Conservation (phyloP, 2,797 vertebrate genomes). For the Lagorchestes hirsutus region DNA sequence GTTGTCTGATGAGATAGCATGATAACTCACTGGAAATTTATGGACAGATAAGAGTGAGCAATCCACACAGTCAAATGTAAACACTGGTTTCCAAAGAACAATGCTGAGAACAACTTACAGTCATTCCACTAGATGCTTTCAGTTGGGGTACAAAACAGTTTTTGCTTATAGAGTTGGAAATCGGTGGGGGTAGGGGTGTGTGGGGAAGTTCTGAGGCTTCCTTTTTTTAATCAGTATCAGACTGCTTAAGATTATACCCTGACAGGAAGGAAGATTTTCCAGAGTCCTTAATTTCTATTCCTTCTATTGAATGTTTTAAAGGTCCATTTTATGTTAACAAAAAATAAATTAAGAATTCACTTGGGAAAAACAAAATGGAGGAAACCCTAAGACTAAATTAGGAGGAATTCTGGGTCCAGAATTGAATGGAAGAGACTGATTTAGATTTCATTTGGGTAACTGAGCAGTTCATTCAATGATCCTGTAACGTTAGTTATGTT, state of each 20-base stretch:
- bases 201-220: neutral
- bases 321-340: neutral
- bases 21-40: neutral
- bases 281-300: neutral
- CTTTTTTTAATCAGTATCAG: neutral
- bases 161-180: neutral
- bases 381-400: neutral
- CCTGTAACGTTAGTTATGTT: too few species aligned
- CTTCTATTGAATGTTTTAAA: neutral
- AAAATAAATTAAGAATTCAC: neutral
- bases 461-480: neutral
- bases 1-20: conserved; percentile 3
- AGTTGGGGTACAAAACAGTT: neutral
- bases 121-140: fast-evolving
- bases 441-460: neutral
- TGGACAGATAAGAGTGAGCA: conserved; percentile 6
- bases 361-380: neutral
- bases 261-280: neutral
- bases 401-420: neutral
- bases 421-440: neutral
- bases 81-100: neutral
- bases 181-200: neutral
- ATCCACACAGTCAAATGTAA: neutral
- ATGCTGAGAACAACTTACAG: neutral
- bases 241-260: neutral